Evolutionary conservation across 2,797 vertebrate species (phyloP), one percentile per base, ranked within the genome.

Genomic region (Botia kubotai): DNA sequence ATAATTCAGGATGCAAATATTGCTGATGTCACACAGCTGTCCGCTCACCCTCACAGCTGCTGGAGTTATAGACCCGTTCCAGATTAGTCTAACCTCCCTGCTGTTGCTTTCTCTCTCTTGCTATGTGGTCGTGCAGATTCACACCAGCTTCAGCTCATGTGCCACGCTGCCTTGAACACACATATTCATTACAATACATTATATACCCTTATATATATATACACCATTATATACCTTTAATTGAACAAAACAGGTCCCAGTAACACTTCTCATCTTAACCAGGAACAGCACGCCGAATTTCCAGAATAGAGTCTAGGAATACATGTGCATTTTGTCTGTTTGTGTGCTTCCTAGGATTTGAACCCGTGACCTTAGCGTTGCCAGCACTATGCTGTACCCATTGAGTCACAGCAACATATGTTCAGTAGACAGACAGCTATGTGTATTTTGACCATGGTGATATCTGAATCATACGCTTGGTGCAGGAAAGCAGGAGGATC

Each of bases 1-100:
- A 60, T 46, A 46, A 68, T 26, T 26, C 63, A 46, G 67, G 63
- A 57, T 77, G 63, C 52, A 77, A 77, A 39, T 68, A 57, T 46
- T 29, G 19, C 50, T 39, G 29, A 43, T 5, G 36, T 67, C 50
- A 77, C 29, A 55, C 75, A 77, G 75, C 63, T 68, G 75, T 13
- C 63, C 33, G 39, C 63, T 67, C 63, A 26, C 33, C 71, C 55
- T 73, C 72, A 46, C 72, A 60, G 72, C 33, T 29, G 65, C 52
- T 58, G 5, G 1, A 29, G 57, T 58, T 68, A 43, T 43, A 58
- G 75, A 39, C 23, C 14, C 26, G 26, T 63, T 63, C 62, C 62
- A 63, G 62, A 63, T 43, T 55, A 0, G 14, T 19, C 66, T 36
- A 39, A 76, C 43, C 6, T 1, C 52, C 52, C 70, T 39, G 70